Percentiles rank a stretch among this genome's conserved stretches.
Evolutionary conservation across 1,140 invertebrate species (phyloP).

Genomic region (honey bee (Apis mellifera)): Amel_HAv3.1 CM009944.2:9414501-9415000

Average conservation of each 20-base stretch:
- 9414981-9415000: constrained; percentile 51
- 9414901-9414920: too few relatives aligned
- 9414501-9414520: constrained; percentile 65
- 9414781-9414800: not conserved
- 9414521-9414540: constrained; percentile 31
- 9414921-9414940: not conserved
- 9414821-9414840: not conserved
- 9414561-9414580: constrained; percentile 61
- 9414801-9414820: too few relatives aligned
- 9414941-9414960: constrained; percentile 10
- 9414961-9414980: constrained; percentile 50
- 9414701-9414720: constrained; percentile 52
- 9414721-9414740: constrained; percentile 34
- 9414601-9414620: constrained; percentile 63
- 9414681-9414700: constrained; percentile 59
- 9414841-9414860: not conserved
- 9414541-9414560: constrained; percentile 60
- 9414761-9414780: not conserved
- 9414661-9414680: constrained; percentile 51
- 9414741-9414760: constrained; percentile 38
- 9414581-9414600: constrained; percentile 54
- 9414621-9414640: constrained; percentile 66
- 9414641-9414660: constrained; percentile 53
- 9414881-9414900: too few relatives aligned
- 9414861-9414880: not conserved